These are phyloP conservation scores for Mesorhabditis spiculigera DNA, from an alignment of 2,888 invertebrate genomes.

Conservation along the genomic window DNA sequence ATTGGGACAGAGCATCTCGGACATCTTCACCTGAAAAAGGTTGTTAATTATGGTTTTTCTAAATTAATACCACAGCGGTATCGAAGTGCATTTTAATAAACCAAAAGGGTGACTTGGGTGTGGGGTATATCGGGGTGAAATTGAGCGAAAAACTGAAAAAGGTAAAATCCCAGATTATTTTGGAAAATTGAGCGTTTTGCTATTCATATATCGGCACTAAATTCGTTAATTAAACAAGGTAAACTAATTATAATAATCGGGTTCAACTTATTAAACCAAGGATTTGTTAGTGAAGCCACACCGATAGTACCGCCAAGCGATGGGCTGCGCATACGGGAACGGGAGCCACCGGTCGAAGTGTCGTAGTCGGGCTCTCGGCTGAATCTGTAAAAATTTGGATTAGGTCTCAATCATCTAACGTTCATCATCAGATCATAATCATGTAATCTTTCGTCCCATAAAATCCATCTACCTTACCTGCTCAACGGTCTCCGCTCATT, in stretches of 20 bases:
- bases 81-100: too few species aligned
- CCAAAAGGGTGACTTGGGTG: too few species aligned
- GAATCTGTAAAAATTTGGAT: neutral
- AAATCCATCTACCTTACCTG: neutral
- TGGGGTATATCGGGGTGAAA: too few species aligned
- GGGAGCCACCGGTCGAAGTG: conserved; percentile 23
- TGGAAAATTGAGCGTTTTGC: too few species aligned
- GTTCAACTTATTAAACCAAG: neutral
- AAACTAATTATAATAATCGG: too few species aligned
- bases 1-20: conserved; percentile 45
- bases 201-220: too few species aligned
- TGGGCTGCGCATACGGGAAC: conserved; percentile 31
- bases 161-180: too few species aligned
- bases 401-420: neutral
- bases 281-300: conserved; percentile 1
- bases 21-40: conserved; percentile 43
- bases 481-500: conserved; percentile 19
- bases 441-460: conserved; percentile 11
- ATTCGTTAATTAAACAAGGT: too few species aligned
- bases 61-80: too few species aligned
- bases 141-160: too few species aligned
- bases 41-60: too few species aligned
- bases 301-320: conserved; percentile 28
- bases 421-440: neutral
- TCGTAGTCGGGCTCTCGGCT: conserved; percentile 15